Percentiles rank a stretch among this genome's conserved stretches.
phyloP scores from a whole-genome alignment of 2,113 vertebrate species.

The Pteropus alecto region DNA sequence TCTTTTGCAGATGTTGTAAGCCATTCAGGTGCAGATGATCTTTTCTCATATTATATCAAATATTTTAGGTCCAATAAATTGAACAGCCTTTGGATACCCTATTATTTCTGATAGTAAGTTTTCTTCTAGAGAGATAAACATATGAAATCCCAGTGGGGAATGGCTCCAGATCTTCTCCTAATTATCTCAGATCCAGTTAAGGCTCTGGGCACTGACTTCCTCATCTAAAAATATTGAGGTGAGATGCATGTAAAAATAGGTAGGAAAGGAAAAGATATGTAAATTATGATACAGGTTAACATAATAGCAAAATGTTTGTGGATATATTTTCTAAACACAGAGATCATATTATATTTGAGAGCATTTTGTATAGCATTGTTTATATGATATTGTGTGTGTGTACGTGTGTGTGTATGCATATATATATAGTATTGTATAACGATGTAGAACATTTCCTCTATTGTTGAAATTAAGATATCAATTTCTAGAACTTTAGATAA shows the following conservation, averaged over 20 bases:
- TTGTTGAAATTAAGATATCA: not conserved
- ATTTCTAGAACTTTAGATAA: not conserved
- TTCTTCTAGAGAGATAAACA: not conserved
- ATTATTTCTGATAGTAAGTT: not conserved
- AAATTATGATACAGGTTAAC: not conserved
- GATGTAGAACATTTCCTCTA: not conserved
- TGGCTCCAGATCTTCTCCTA: not conserved
- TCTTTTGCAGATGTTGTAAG: not conserved
- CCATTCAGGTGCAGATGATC: not conserved
- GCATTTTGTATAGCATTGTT: not conserved
- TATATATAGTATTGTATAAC: not conserved
- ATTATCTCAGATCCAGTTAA: not conserved
- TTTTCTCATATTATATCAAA: not conserved
- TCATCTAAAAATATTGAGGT: not conserved
- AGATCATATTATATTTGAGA: not conserved
- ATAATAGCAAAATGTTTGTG: not conserved
- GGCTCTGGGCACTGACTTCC: not conserved
- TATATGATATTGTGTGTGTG: not conserved
- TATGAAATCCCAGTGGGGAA: not conserved
- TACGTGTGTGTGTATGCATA: too few relatives aligned
- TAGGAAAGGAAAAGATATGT: not conserved
- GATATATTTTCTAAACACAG: not conserved
- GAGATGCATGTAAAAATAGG: not conserved
- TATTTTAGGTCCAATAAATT: not conserved
- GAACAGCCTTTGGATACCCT: not conserved